Evolutionary conservation across 1,140 invertebrate species (phyloP), one percentile per base, ranked within the genome.

Genomic region (Helicoverpa armigera): DNA sequence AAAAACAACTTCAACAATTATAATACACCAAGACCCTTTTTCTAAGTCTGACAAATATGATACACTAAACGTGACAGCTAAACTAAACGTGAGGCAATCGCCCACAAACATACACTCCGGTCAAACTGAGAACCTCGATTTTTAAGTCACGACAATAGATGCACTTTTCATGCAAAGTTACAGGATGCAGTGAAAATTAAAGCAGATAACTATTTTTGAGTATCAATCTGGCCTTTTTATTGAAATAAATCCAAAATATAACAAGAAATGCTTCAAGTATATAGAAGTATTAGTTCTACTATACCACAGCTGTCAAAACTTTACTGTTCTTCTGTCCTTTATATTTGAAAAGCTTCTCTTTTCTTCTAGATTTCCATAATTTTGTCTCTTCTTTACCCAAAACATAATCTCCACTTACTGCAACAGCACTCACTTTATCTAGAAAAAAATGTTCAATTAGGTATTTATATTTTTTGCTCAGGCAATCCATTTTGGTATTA

Each of bases 281-380:
- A 43, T 43, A 43, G 7, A 43, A 43, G 5, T 9, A 5, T 43
- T 43, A 1, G 2, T 16, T 5, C n/a, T 1, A 61, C 35, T 77
- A 77, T 54, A 16, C 82, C 31, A 89, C 67, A 79, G 84, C 81
- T 29, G 83, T 85, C 51, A 92, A 80, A 18, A 87, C 65, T 60
- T 89, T 86, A 81, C 76, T 87, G 58, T 86, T 88, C 54, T 82
- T 84, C 50, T 90, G 82, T 0, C 72, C 76, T 83, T 90, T 93
- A 50, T 94, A 94, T 86, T 90, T 92, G 63, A 88, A 94, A 23
- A 94, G n/a, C 76, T 94, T 93, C 73, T 93, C 91, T 90, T 92
- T 94, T 84, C 93, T 84, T 53, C 91, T 86, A 5, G 91, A 92
- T 43, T 91, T 91, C 91, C 92, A 94, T 73, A 61, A 79, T 77